Evolutionary conservation across 2,797 vertebrate genomes (phyloP), one percentile per base, ranked within the genome.

Genomic region (Rhinatrema bivittatum): DNA sequence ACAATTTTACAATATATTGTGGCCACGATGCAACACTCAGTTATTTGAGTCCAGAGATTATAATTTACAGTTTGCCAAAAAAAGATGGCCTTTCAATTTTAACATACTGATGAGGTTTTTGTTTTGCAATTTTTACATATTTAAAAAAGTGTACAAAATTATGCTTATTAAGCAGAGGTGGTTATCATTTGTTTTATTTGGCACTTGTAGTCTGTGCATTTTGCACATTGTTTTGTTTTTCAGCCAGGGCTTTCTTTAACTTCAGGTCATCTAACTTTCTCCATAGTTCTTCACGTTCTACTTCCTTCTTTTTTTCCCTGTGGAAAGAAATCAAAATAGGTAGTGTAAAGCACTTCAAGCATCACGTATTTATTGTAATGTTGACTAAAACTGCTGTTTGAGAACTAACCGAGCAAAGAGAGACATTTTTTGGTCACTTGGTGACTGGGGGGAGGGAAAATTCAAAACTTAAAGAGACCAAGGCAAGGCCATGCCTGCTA

Each of bases 261-360:
- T 70, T 78, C 48, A 99, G 44, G 60, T 94, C 87, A n/a, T 99
- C 93, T 36, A 98, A 59, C 56, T 87, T 91, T 70, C 81, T 86
- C 96, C 95, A 99, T 53, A 99, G 46, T 75, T 98, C 95, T 53
- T 97, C 91, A 25, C 95, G 84, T 72, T 98, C 94, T 72, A 96
- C 79, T 78, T 97, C 94, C 42, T 91, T 96, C 72, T 94, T 95
- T 70, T 91, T 97, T 79, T 98, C 95, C 76, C 96, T 99, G 62
- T 12, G 46, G 56, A 16, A 21, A 59, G 67, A 10, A 9, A 48
- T 22, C 23, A 2, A 4, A 52, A 47, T 27, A 10, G n/a, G n/a
- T n/a, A n/a, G n/a, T n/a, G n/a, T n/a, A n/a, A n/a, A n/a, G n/a
- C n/a, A n/a, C n/a, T n/a, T n/a, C n/a, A n/a, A n/a, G n/a, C n/a